Base-by-base conservation (phyloP, 2,113 vertebrate species). In the Brachyhypopomus gauderio region DNA sequence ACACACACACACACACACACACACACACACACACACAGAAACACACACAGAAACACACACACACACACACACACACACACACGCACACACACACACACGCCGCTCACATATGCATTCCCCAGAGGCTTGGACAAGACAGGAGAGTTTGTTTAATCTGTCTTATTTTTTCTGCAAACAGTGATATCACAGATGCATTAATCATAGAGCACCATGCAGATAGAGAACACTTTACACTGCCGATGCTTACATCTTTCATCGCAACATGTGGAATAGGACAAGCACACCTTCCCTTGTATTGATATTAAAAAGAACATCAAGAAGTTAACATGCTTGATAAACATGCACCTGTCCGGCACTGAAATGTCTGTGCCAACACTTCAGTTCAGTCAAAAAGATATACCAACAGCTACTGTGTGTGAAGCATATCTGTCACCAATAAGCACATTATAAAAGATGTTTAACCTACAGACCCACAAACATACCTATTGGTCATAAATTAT, bases 131-230 rank as follows among this genome's bases (percentile, higher is more conserved):
- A 78, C 58, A 69, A 89, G 88, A 89, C 86, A 89, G 87, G 83
- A 87, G 89, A 62, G 82, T 88, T 88, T 88, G 90, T 90, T 92
- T 90, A 91, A 93, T 93, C 92, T 91, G 90, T 90, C 30, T 30
- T 30, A 86, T 83, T 64, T 85, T 87, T 90, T 87, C 89, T 88
- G 86, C 79, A 83, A 90, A 90, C 88, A 89, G 87, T 74, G 85
- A 87, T 87, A 81, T 90, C 91, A 92, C 87, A 90, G 89, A 89
- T 82, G 75, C 78, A 77, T 82, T 89, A 88, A 89, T 90, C 90
- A 17, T 8, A 69, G 64, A 38, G 34, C 64, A 45, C 41, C 41
- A 45, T 6, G 5, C 41, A 45, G 41, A 45, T 11, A 81, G 87
- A 77, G 85, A 5, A 48, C 19, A 77, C 12, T 2, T 5, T 9